Conservation (phyloP, 2,113 vertebrate genomes). For the Dunckerocampus dactyliophorus region DNA sequence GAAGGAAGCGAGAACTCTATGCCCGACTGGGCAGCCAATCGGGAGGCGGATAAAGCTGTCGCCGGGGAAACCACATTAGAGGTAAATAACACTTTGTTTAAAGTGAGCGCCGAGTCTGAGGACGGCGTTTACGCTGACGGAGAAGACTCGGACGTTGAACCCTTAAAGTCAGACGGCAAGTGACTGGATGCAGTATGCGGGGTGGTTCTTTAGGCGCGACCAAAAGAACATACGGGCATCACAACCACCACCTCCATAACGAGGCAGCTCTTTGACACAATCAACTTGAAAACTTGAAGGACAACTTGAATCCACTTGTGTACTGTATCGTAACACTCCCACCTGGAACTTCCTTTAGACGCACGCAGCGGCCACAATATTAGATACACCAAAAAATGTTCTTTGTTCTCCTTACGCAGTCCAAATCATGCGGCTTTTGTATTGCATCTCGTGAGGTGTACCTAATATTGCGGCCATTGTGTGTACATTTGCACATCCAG, state of each 20-base stretch:
- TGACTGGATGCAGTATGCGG: not conserved
- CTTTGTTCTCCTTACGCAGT: too few relatives aligned
- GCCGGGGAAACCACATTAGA: slow-evolving; percentile 6
- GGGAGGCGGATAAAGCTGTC: not conserved
- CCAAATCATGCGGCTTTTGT: too few relatives aligned
- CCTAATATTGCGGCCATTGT: not conserved
- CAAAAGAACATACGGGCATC: not conserved
- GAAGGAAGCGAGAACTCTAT: not conserved
- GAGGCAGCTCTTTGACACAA: not conserved
- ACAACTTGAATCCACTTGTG: slow-evolving; percentile 56
- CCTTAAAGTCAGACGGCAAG: not conserved
- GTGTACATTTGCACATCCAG: slow-evolving; percentile 12
- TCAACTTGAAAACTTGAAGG: not conserved
- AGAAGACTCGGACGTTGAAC: slow-evolving; percentile 69
- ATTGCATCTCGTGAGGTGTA: too few relatives aligned
- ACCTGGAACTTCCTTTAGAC: slow-evolving; percentile 11
- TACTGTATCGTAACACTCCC: slow-evolving; percentile 1
- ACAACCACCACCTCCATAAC: not conserved
- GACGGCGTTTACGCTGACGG: slow-evolving; percentile 61
- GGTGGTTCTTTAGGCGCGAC: not conserved
- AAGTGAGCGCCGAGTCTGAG: slow-evolving; percentile 44
- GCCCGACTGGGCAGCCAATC: not conserved
- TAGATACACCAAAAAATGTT: not conserved
- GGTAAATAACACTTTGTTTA: slow-evolving; percentile 25
- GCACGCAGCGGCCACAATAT: too few relatives aligned